Conservation (phyloP, 2,113 vertebrate species). For the Gambusia holbrooki region DNA sequence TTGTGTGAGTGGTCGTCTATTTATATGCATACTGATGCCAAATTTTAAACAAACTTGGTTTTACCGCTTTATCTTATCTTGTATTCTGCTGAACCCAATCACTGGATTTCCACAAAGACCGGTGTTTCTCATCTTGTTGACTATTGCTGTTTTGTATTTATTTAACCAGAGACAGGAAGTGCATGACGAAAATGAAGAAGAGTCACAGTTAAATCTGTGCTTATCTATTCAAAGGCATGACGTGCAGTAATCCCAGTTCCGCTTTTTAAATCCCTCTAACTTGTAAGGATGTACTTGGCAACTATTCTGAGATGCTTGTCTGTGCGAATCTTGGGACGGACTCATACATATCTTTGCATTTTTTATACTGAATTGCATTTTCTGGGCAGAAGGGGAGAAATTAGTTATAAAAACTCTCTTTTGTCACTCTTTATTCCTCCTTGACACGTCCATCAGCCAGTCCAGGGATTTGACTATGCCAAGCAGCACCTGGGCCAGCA, state of each 20-base stretch:
- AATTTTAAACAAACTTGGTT: neutral
- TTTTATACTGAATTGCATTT: conserved; percentile 6
- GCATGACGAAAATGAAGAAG: conserved; percentile 37
- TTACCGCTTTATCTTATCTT: neutral
- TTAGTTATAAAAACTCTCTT: conserved; percentile 5
- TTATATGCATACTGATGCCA: neutral
- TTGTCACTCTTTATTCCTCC: conserved; percentile 21
- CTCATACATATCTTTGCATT: conserved; percentile 19
- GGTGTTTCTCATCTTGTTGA: conserved; percentile 46
- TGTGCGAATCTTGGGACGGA: neutral
- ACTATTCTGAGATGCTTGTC: conserved; percentile 21
- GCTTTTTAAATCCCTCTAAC: conserved; percentile 41
- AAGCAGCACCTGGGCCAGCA: conserved; percentile 97
- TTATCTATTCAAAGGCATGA: conserved; percentile 55
- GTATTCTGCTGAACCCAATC: conserved; percentile 32
- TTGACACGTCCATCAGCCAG: conserved; percentile 82
- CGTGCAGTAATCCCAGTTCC: conserved; percentile 43
- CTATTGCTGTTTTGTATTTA: conserved; percentile 44
- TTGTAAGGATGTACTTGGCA: conserved; percentile 22
- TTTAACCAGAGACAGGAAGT: conserved; percentile 53
- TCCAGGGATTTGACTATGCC: conserved; percentile 98
- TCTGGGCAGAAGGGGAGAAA: conserved; percentile 13
- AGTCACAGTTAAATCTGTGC: conserved; percentile 43
- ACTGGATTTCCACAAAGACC: conserved; percentile 31
- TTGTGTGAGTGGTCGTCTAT: neutral